Evolutionary conservation across 2,797 vertebrate species (phyloP).

Genomic region (Sebastes oblongus): DNA sequence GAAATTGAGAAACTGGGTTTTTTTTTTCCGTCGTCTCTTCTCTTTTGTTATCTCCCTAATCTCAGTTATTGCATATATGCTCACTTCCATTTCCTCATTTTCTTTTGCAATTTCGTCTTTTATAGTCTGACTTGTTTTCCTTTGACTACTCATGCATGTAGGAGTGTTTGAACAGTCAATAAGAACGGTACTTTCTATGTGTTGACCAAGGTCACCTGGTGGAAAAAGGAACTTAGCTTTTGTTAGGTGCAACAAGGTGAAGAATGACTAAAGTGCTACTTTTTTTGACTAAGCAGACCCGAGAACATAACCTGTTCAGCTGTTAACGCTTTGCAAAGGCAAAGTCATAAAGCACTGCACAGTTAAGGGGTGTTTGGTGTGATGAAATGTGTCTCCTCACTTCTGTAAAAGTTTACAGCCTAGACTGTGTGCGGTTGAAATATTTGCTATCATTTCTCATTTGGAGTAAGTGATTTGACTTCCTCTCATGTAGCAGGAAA

Average conservation of each 20-base stretch:
- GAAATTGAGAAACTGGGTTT: conserved; percentile 28
- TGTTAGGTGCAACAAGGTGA: neutral
- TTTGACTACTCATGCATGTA: conserved; percentile 30
- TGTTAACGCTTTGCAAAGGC: neutral
- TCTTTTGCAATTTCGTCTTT: neutral
- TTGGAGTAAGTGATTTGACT: conserved; percentile 30
- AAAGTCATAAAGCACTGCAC: neutral
- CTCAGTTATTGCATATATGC: conserved; percentile 20
- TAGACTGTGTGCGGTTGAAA: neutral
- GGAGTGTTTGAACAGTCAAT: conserved; percentile 19
- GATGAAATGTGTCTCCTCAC: neutral
- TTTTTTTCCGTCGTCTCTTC: neutral
- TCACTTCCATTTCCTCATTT: conserved; percentile 68
- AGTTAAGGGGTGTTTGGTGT: neutral
- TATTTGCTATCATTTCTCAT: conserved; percentile 25
- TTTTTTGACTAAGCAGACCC: neutral
- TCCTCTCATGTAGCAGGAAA: conserved; percentile 42
- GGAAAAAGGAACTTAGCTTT: neutral
- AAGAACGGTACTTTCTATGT: neutral
- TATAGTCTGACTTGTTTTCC: conserved; percentile 18
- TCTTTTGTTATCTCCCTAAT: conserved; percentile 1
- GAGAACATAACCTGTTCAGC: neutral
- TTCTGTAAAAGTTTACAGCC: conserved; percentile 13
- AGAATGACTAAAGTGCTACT: neutral
- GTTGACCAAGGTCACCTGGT: conserved; percentile 6